These are phyloP conservation scores for Apodemia mormo DNA, from an alignment of 2,888 invertebrate species.

Conservation along the genomic window DNA sequence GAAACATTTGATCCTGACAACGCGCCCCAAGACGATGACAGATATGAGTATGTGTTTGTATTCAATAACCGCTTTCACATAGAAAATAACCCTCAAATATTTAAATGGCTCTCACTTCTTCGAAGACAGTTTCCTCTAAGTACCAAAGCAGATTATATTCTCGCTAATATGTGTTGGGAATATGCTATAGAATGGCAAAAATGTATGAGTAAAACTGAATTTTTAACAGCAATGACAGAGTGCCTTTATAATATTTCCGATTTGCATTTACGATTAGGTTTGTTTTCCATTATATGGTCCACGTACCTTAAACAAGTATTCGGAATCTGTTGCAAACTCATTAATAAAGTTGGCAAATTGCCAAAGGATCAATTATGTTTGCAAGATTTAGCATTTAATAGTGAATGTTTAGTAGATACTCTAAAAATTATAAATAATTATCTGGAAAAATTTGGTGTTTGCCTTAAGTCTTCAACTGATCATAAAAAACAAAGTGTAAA, in stretches of 20 bases:
- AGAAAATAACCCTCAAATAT: slow-evolving; percentile 74
- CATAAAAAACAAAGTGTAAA: slow-evolving; percentile 66
- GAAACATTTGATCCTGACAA: slow-evolving; percentile 41
- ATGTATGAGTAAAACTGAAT: slow-evolving; percentile 83
- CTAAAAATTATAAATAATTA: slow-evolving; percentile 71
- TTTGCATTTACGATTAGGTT: slow-evolving; percentile 86
- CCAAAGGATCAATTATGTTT: slow-evolving; percentile 92
- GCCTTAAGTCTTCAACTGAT: slow-evolving; percentile 59
- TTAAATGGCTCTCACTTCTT: slow-evolving; percentile 84
- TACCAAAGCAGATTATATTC: slow-evolving; percentile 87
- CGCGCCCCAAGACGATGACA: slow-evolving; percentile 49
- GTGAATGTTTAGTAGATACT: slow-evolving; percentile 80
- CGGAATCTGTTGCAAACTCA: slow-evolving; percentile 87
- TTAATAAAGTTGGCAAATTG: slow-evolving; percentile 90
- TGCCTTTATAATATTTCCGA: slow-evolving; percentile 86
- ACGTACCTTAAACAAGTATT: slow-evolving; percentile 92
- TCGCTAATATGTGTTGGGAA: slow-evolving; percentile 96
- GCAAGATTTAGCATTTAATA: slow-evolving; percentile 88
- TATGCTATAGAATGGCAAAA: slow-evolving; percentile 94
- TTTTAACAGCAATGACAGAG: slow-evolving; percentile 86
- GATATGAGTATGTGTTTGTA: slow-evolving; percentile 54
- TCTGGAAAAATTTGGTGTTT: slow-evolving; percentile 68
- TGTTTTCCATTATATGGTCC: slow-evolving; percentile 93
- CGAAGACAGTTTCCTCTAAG: slow-evolving; percentile 93
- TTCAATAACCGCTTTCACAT: slow-evolving; percentile 61